Evolutionary conservation across 2,888 invertebrate species (phyloP), one percentile per base, ranked within the genome.

Genomic region (Horisme vitalbata): DNA sequence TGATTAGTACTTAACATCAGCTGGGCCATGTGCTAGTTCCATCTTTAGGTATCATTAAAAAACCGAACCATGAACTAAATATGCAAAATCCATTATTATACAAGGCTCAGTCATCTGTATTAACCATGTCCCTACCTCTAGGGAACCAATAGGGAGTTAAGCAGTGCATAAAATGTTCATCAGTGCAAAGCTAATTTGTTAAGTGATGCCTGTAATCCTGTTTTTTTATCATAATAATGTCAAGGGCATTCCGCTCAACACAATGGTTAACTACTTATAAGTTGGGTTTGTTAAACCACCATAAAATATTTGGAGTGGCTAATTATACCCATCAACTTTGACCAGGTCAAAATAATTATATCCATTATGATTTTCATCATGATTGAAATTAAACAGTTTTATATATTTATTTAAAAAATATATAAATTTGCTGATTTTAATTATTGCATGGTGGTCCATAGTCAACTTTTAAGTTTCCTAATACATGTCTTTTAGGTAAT

Each of bases 91-190:
- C 30, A 30, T 11, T 24, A 35, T 35, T 34, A 43, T 20, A n/a
- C n/a, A n/a, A n/a, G n/a, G n/a, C n/a, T n/a, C 34, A 24, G 5
- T 9, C 11, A 3, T 2, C 10, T 23, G 23, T 27, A 26, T 35
- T 8, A 26, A 13, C 31, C 8, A 3, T 15, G 21, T 9, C 23
- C 14, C 18, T n/a, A 7, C 5, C 5, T 41, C n/a, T n/a, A n/a
- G n/a, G n/a, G n/a, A n/a, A n/a, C n/a, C 26, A 26, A 33, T 41
- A 41, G 35, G 39, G 39, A 44, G 49, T 49, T 44, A 44, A 49
- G 31, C 39, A 36, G 49, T 49, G 49, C 49, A 44, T 49, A 41
- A 41, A 39, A 45, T 49, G 44, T 45, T 45, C 49, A 49, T 39
- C 39, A 32, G 49, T 41, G 44, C 49, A 44, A 32, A 49, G 27